These are phyloP conservation scores for Nasonia vitripennis DNA, from an alignment of 1,140 invertebrate species.

Conservation along the genomic window DNA sequence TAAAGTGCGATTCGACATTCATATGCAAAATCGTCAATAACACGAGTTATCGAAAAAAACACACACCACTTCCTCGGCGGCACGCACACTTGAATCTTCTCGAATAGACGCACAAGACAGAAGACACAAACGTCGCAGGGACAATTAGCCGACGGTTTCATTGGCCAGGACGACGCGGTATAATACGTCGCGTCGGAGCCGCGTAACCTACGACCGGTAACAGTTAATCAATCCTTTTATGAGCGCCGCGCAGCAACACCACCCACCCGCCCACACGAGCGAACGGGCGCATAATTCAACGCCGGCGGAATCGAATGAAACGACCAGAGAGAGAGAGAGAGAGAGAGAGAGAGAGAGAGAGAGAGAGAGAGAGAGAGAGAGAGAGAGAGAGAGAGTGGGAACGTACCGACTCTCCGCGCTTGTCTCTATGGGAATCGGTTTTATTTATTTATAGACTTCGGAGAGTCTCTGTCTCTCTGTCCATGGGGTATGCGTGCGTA, in stretches of 20 bases:
- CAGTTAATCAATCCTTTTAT: constrained; percentile 73
- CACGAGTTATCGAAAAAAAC: no score
- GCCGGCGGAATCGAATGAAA: constrained; percentile 40
- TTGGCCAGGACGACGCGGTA: constrained; percentile 48
- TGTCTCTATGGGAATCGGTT: constrained; percentile 20
- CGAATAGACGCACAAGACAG: background rate
- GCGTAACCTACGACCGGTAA: constrained; percentile 66
- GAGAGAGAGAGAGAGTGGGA: background rate
- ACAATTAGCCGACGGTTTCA: constrained; percentile 63
- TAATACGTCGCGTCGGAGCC: constrained; percentile 13
- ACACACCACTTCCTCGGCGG: no score
- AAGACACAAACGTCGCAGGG: constrained; percentile 30
- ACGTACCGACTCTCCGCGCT: background rate
- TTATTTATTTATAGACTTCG: constrained; percentile 34
- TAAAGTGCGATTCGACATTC: background rate
- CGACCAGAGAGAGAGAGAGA: background rate
- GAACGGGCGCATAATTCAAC: constrained; percentile 42
- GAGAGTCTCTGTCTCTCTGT: background rate
- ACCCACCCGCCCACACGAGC: constrained; percentile 51
- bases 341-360: background rate
- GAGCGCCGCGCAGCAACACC: constrained; percentile 55
- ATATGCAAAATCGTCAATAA: no score
- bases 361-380: background rate
- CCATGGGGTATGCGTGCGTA: background rate
- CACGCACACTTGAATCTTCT: no score